A percentile compares a stretch with the other conserved stretches of the same genome.
phyloP scores from a whole-genome alignment of 2,888 invertebrate genomes.

The Lithophane socia region DNA sequence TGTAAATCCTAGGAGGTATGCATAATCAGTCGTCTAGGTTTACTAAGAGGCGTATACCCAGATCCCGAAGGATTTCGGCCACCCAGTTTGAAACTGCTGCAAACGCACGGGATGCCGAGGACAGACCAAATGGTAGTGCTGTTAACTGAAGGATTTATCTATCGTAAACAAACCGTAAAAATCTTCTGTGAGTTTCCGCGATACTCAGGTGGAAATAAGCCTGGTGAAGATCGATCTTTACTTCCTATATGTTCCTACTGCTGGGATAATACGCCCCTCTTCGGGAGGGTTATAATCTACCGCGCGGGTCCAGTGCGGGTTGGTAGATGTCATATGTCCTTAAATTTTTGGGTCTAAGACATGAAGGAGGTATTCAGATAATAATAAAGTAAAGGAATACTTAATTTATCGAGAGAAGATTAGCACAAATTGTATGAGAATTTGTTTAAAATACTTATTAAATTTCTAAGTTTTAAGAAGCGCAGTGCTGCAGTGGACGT shows the following conservation, averaged over 20 bases:
- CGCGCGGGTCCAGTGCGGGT: too few species aligned
- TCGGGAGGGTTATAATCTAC: too few species aligned
- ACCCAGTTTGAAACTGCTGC: conserved; percentile 28
- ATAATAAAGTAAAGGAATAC: not conserved
- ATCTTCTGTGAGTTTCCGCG: conserved; percentile 22
- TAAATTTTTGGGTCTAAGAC: too few species aligned
- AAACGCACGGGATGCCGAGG: conserved; percentile 20
- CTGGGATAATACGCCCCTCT: too few species aligned
- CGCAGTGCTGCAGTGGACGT: too few species aligned
- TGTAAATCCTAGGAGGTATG: not conserved
- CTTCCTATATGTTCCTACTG: not conserved
- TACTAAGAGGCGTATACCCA: conserved; percentile 7
- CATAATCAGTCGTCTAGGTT: too few species aligned
- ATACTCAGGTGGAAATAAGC: conserved; percentile 37
- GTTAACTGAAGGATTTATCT: conserved; percentile 21
- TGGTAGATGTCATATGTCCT: too few species aligned
- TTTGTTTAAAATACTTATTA: too few species aligned
- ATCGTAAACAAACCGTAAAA: conserved; percentile 32
- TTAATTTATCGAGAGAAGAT: not conserved
- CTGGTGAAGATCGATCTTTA: conserved; percentile 37
- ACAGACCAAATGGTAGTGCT: conserved; percentile 35
- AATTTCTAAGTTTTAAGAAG: too few species aligned
- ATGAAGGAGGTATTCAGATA: not conserved
- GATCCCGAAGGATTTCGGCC: conserved; percentile 5
- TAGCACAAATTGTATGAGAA: not conserved